Base-by-base conservation (phyloP, 1,140 invertebrate species). In the Drosophila punjabiensis region DNA sequence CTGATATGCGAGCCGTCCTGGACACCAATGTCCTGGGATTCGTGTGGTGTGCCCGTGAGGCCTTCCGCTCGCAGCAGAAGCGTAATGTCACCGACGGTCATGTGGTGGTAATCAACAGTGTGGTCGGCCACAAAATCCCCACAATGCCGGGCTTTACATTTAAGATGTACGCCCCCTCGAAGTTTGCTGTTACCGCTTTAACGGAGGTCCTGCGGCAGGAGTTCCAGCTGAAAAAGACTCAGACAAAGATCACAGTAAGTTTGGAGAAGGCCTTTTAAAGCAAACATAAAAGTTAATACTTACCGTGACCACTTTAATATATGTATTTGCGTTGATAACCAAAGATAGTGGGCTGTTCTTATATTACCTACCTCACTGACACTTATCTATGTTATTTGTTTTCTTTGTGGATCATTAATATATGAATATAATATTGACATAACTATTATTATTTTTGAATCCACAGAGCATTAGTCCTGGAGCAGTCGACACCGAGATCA, bases 41-140 rank as follows among this genome's bases (percentile, higher is more conserved):
- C 2, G 93, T 92, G 16, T 92, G 94, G 32, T 95, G 95, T 56
- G 94, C 95, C 4, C 93, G 94, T 43, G 94, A 95, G 75, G 91
- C 94, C 20, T 85, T 96, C 6, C 93, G 93, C 28, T 94, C 94
- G 2, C 95, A 96, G 94, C 93, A 85, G 39, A 94, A 94, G 73
- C 92, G 94, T 11, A 91, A 93, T 0, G 93, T 95, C 4, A 95
- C 95, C 69, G 95, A 95, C 64, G 96, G 96, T 0, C 96, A 97
- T 73, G 95, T 97, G n/a, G 67, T 79, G 5, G 73, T 81, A 18
- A 69, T 85, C 5, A 87, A 82, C 24, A 82, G 73, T 58, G 24
- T 76, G 24, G 52, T 59, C n/a, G 91, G 88, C 16, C 91, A 92
- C 53, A 39, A n/a, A 6, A 58, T 92, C 0, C 79, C 81, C 1